phyloP scores from a whole-genome alignment of 2,113 vertebrate species.

The Plectropomus leopardus region DNA sequence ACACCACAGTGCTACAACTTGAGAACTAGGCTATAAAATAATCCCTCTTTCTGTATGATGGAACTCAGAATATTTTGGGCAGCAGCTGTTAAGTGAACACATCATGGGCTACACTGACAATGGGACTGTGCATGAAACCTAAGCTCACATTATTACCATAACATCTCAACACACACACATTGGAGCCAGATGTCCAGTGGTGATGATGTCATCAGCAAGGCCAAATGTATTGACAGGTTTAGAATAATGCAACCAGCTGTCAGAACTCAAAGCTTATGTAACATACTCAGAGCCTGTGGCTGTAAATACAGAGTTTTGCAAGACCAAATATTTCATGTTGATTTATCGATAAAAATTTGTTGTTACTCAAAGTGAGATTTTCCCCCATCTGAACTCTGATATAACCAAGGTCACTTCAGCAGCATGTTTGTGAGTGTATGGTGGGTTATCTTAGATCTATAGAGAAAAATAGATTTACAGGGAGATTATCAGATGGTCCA shows the following conservation, averaged over 20 bases:
- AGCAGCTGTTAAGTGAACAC: not conserved
- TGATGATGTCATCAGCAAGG: constrained; percentile 71
- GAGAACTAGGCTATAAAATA: not conserved
- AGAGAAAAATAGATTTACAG: too few species aligned
- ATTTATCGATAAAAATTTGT: too few species aligned
- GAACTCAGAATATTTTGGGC: not conserved
- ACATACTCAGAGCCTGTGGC: not conserved
- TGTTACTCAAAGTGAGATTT: not conserved
- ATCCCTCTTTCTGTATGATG: not conserved
- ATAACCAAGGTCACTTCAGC: too few species aligned
- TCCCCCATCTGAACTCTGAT: too few species aligned
- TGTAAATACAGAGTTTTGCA: not conserved
- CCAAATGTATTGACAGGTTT: constrained; percentile 53
- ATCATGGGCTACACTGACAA: not conserved
- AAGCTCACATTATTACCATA: constrained; percentile 14
- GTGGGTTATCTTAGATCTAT: too few species aligned
- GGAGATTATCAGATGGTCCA: too few species aligned
- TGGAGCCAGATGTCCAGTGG: constrained; percentile 66
- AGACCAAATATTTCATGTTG: not conserved
- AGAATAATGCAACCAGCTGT: constrained; percentile 61
- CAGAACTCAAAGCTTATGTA: not conserved
- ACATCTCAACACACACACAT: constrained; percentile 21
- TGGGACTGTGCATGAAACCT: constrained; percentile 21
- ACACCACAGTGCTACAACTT: not conserved
- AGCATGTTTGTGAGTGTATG: too few species aligned